These are phyloP conservation scores for Homalodisca vitripennis DNA, from an alignment of 1,140 invertebrate genomes.

Conservation along the genomic window DNA sequence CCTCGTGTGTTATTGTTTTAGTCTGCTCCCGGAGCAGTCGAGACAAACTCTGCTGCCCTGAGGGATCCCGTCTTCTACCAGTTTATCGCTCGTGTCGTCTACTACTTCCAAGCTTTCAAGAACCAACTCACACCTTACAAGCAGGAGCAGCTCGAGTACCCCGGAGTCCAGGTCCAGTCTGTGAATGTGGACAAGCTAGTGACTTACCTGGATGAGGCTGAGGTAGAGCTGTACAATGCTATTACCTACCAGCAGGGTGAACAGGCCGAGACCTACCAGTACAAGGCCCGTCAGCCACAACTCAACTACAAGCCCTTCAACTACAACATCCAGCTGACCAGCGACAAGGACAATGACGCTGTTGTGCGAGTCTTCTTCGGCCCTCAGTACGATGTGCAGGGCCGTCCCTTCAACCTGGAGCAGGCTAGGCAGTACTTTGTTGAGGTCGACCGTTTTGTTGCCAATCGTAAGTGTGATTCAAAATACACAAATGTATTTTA, in stretches of 20 bases:
- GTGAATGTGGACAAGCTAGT: slow-evolving; percentile 9
- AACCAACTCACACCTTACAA: slow-evolving; percentile 57
- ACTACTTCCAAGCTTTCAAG: slow-evolving; percentile 54
- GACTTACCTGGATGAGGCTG: slow-evolving; percentile 45
- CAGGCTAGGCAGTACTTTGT: slow-evolving; percentile 42
- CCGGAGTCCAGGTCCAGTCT: slow-evolving; percentile 49
- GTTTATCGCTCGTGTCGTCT: slow-evolving; percentile 51
- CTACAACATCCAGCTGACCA: slow-evolving; percentile 58
- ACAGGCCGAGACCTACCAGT: slow-evolving; percentile 38
- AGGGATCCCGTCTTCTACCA: slow-evolving; percentile 56
- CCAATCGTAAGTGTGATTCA: slow-evolving; percentile 36
- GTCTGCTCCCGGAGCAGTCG: slow-evolving; percentile 51
- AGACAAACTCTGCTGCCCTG: slow-evolving; percentile 49
- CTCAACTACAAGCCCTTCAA: slow-evolving; percentile 65
- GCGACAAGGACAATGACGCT: slow-evolving; percentile 54
- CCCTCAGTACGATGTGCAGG: slow-evolving; percentile 63
- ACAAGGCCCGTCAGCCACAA: slow-evolving; percentile 53
- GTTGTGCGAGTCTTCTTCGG: slow-evolving; percentile 65
- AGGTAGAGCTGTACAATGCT: slow-evolving; percentile 53
- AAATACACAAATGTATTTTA: too few relatives aligned
- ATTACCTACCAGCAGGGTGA: slow-evolving; percentile 54
- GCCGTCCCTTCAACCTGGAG: slow-evolving; percentile 45
- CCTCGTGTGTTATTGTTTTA: background rate
- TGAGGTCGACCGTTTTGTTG: slow-evolving; percentile 47
- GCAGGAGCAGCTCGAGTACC: slow-evolving; percentile 46